These are phyloP conservation scores for Chouioia cunea DNA, from an alignment of 2,888 invertebrate genomes.

Conservation along the genomic window DNA sequence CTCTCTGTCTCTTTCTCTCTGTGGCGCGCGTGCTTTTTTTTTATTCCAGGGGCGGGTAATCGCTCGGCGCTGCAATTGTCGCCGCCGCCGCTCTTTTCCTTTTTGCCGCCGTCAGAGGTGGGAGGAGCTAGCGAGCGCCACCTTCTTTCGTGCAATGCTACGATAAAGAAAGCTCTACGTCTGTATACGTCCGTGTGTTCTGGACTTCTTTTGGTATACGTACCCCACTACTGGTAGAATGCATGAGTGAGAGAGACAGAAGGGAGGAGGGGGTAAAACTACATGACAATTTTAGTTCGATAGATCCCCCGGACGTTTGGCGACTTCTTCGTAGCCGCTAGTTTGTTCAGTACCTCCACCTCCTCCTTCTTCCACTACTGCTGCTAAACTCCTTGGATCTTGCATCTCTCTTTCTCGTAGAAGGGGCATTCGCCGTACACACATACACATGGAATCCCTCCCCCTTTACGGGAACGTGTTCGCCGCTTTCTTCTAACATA, in stretches of 20 bases:
- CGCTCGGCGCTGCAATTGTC: slow-evolving; percentile 37
- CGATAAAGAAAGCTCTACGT: slow-evolving; percentile 37
- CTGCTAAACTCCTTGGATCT: slow-evolving; percentile 19
- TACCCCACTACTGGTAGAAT: background rate
- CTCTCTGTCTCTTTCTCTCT: slow-evolving; percentile 50
- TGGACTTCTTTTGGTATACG: slow-evolving; percentile 1
- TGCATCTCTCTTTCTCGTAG: slow-evolving; percentile 41
- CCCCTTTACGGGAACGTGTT: slow-evolving; percentile 52
- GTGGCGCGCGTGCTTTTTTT: slow-evolving; percentile 42
- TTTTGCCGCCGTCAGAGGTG: slow-evolving; percentile 54
- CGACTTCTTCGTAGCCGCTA: slow-evolving; percentile 64
- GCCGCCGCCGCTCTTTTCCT: slow-evolving; percentile 50
- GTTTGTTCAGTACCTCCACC: slow-evolving; percentile 63
- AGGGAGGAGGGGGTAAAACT: slow-evolving; percentile 58
- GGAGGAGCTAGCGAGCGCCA: slow-evolving; percentile 32
- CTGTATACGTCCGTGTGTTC: slow-evolving; percentile 5
- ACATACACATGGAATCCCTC: slow-evolving; percentile 59
- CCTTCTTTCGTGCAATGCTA: too few species aligned
- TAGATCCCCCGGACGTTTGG: slow-evolving; percentile 65
- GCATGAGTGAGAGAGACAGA: slow-evolving; percentile 12
- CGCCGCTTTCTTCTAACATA: slow-evolving; percentile 64
- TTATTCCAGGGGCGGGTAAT: slow-evolving; percentile 45
- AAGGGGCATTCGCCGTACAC: slow-evolving; percentile 50
- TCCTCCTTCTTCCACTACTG: slow-evolving; percentile 20
- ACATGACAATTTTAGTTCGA: slow-evolving; percentile 68